Evolutionary conservation across 2,113 vertebrate species (phyloP).

Genomic region (Gobius niger): DNA sequence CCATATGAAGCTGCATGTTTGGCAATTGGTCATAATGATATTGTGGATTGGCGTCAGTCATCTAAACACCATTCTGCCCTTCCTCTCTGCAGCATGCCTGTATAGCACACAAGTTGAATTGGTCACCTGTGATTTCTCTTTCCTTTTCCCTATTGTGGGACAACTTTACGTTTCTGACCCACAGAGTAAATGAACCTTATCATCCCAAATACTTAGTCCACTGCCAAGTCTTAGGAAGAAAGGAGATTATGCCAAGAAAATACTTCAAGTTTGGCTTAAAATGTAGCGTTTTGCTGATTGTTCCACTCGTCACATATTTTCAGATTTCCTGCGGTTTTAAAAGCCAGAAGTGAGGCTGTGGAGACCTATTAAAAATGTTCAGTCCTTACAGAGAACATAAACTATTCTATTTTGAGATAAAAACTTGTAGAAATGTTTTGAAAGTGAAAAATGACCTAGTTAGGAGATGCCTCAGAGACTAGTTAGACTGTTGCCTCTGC

Average conservation of each 20-base stretch:
- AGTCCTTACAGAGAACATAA: slow-evolving; percentile 1
- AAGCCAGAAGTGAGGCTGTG: not conserved
- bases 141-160: not conserved
- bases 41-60: not conserved
- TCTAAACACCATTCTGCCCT: too few relatives aligned
- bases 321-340: not conserved
- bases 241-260: not conserved
- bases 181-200: not conserved
- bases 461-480: slow-evolving; percentile 25
- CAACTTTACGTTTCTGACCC: not conserved
- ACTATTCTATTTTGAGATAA: slow-evolving; percentile 2
- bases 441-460: slow-evolving; percentile 26
- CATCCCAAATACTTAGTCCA: not conserved
- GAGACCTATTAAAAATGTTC: not conserved
- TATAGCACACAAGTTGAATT: not conserved
- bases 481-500: slow-evolving; percentile 35
- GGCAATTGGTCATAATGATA: not conserved
- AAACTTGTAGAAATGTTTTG: slow-evolving; percentile 24
- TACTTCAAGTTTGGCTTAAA: not conserved
- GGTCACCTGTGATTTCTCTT: not conserved
- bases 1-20: too few relatives aligned
- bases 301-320: not conserved
- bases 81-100: slow-evolving; percentile 9
- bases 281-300: not conserved
- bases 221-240: not conserved